Conservation (phyloP, 1,140 invertebrate genomes). For the Ceratina calcarata region DNA sequence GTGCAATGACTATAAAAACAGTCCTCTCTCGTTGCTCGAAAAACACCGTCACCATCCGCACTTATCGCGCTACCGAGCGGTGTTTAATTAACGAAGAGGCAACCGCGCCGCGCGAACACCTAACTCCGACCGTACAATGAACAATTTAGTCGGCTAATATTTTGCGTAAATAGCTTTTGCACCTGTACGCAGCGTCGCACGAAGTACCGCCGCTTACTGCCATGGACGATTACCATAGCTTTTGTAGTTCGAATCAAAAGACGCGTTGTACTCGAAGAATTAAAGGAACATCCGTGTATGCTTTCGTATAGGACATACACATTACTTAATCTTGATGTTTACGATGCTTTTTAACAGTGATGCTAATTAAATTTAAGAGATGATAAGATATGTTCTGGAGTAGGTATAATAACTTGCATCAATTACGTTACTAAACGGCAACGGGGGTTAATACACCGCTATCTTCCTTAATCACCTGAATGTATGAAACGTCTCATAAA, state of each 20-base stretch:
- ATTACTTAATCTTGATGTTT: too few species aligned
- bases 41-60: neutral
- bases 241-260: too few species aligned
- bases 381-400: too few species aligned
- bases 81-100: slow-evolving; percentile 18
- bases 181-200: neutral
- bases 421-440: too few species aligned
- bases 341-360: too few species aligned
- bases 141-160: slow-evolving; percentile 12
- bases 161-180: neutral
- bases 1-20: neutral
- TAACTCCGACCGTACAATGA: neutral
- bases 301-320: too few species aligned
- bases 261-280: too few species aligned
- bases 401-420: too few species aligned
- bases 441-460: neutral
- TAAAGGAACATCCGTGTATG: too few species aligned
- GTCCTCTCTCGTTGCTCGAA: neutral
- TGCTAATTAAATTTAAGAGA: too few species aligned
- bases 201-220: neutral
- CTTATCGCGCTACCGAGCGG: slow-evolving; percentile 3
- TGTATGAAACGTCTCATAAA: neutral
- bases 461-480: neutral
- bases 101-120: neutral
- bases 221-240: too few species aligned